Evolutionary conservation across 2,888 invertebrate species (phyloP), one percentile per base, ranked within the genome.

Genomic region (Temnothorax ravouxi): DNA sequence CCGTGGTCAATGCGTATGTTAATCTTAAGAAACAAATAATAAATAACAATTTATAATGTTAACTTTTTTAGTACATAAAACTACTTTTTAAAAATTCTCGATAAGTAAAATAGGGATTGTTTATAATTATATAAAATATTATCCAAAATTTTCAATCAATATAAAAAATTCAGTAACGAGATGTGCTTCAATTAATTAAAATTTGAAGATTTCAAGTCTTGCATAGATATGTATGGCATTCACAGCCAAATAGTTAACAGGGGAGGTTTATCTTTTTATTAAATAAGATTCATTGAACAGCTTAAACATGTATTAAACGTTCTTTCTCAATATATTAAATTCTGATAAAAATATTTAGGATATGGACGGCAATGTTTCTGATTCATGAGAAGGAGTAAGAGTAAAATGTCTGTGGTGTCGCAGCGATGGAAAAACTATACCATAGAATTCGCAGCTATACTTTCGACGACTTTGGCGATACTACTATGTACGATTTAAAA

Each of bases 301-400:
- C 6, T 67, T 13, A 21, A 71, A 71, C 38, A 34, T 18, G n/a
- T 34, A 41, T 1, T 1, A 21, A 72, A 18, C 0, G 25, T 61
- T 29, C 8, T 44, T 41, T 34, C 6, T 54, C 11, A 44, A 25
- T 54, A 4, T 59, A 47, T 3, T 47, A n/a, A 34, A 69, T 38
- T 56, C 18, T 52, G 71, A 72, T 64, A 64, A 25, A 71, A 74
- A 54, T 72, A 79, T 84, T 61, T 95, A 97, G 95, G 98, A 98
- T 95, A 96, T 98, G 93, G 97, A 98, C 95, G 99, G 99, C 79
- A 97, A 97, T 92, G 97, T 99, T 82, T 95, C 98, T 84, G 98
- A 99, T 95, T 98, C 98, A 79, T 99, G 99, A 99, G 99, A 99
- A 96, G 99, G 99, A 88, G 99, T 99, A 75, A 97, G 99, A 56